phyloP scores from a whole-genome alignment of 2,888 invertebrate species.

The Tenthredo notha region DNA sequence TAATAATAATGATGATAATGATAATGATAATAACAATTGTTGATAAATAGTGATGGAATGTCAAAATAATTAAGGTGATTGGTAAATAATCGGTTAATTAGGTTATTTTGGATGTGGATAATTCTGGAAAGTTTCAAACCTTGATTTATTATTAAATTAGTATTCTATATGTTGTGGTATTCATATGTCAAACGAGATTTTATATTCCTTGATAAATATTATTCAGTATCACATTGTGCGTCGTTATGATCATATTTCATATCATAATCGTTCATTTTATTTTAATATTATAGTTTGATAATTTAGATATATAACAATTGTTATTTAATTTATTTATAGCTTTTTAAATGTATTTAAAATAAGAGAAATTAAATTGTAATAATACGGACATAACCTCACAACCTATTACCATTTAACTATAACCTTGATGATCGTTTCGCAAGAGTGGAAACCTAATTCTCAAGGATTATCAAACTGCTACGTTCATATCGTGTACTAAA shows the following conservation, averaged over 20 bases:
- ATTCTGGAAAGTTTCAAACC: conserved; percentile 8
- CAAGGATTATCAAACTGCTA: not conserved
- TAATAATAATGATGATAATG: not conserved
- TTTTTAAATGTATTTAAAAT: not conserved
- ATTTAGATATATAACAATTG: not conserved
- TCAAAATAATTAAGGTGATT: not conserved
- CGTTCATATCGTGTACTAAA: not conserved
- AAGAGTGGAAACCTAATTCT: conserved; percentile 1
- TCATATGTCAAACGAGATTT: conserved; percentile 46
- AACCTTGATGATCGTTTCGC: not conserved
- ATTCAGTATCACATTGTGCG: conserved; percentile 23
- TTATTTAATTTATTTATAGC: not conserved
- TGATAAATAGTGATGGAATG: not conserved
- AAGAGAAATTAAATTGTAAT: conserved; percentile 16
- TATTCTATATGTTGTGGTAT: conserved; percentile 33
- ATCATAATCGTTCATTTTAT: not conserved
- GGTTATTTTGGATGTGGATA: not conserved
- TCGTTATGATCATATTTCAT: conserved; percentile 3
- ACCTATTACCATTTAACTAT: not conserved
- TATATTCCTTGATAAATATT: conserved; percentile 32
- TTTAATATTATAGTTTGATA: not conserved
- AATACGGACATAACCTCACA: conserved; percentile 46
- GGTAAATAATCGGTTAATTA: not conserved
- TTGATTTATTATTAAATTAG: conserved; percentile 48
- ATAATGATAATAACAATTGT: conserved; percentile 9